phyloP scores from a whole-genome alignment of 2,113 vertebrate genomes.

The Lophius piscatorius region DNA sequence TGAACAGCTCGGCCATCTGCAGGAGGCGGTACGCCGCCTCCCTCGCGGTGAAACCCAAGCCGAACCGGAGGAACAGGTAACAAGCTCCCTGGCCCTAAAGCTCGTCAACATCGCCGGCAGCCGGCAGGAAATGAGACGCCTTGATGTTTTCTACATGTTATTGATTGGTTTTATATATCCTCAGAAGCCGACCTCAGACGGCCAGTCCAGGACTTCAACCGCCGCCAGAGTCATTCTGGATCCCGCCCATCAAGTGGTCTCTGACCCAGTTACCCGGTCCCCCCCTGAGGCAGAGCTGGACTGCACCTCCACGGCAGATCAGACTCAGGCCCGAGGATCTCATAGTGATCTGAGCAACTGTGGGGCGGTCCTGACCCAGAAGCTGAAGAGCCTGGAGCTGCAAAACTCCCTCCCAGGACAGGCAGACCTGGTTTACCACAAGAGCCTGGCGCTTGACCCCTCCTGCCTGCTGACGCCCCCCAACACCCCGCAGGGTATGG shows the following conservation, averaged over 20 bases:
- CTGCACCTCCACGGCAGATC: background rate
- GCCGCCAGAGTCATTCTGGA: conserved; percentile 31
- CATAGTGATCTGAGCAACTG: conserved; percentile 69
- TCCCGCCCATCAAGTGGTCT: background rate
- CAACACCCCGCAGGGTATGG: conserved; percentile 80
- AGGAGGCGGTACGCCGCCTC: conserved; percentile 60
- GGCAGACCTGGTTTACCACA: conserved; percentile 66
- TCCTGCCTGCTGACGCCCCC: conserved; percentile 84
- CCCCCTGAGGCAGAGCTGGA: conserved; percentile 19
- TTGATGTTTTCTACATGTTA: conserved; percentile 31
- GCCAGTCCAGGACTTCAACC: conserved; percentile 32
- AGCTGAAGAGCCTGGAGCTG: conserved; percentile 79
- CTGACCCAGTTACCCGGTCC: conserved; percentile 15
- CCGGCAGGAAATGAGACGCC: conserved; percentile 21
- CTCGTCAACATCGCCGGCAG: too few species aligned
- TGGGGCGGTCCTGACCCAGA: conserved; percentile 77
- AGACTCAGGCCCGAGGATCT: conserved; percentile 32
- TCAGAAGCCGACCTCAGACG: conserved; percentile 26
- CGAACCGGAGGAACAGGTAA: conserved; percentile 55
- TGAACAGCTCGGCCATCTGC: conserved; percentile 61
- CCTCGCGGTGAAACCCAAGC: conserved; percentile 29
- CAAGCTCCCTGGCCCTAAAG: background rate
- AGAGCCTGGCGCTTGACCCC: conserved; percentile 80
- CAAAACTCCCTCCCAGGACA: conserved; percentile 72
- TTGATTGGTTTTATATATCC: conserved; percentile 29